Conservation (phyloP, 1,140 invertebrate species). For the Daktulosphaira vitifoliae region DNA sequence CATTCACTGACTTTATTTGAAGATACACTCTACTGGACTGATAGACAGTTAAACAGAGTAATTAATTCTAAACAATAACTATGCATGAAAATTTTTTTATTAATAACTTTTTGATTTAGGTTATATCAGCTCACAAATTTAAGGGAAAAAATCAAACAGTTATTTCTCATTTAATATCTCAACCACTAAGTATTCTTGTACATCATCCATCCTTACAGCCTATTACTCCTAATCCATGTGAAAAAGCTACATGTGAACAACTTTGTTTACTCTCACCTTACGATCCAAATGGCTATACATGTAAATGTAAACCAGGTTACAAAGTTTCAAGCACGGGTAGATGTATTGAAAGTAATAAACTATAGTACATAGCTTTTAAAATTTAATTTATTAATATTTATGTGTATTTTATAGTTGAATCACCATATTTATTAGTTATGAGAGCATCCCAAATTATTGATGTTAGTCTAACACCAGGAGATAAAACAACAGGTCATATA, state of each 20-base stretch:
- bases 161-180: constrained; percentile 86
- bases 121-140: constrained; percentile 80
- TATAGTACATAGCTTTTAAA: too few species aligned
- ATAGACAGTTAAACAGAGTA: constrained; percentile 81
- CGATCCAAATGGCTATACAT: constrained; percentile 63
- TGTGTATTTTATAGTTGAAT: constrained; percentile 56
- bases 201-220: constrained; percentile 91
- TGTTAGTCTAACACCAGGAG: constrained; percentile 62
- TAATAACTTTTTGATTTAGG: constrained; percentile 34
- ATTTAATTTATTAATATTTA: constrained; percentile 8
- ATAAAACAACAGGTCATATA: constrained; percentile 64
- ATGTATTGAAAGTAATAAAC: constrained; percentile 56
- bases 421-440: constrained; percentile 81
- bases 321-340: constrained; percentile 57
- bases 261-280: constrained; percentile 80
- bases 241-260: constrained; percentile 70
- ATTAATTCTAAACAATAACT: too few species aligned
- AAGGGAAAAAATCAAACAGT: constrained; percentile 83
- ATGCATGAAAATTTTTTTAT: neutral
- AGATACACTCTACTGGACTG: constrained; percentile 94
- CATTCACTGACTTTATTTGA: constrained; percentile 89
- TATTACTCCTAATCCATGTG: constrained; percentile 72
- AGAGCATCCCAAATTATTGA: constrained; percentile 83
- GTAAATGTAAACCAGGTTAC: constrained; percentile 85
- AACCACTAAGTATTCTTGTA: constrained; percentile 88